A percentile compares a stretch with the other conserved stretches of the same genome.
Evolutionary conservation across 1,140 invertebrate genomes (phyloP).

Genomic region (Heliothis subflexa): DNA sequence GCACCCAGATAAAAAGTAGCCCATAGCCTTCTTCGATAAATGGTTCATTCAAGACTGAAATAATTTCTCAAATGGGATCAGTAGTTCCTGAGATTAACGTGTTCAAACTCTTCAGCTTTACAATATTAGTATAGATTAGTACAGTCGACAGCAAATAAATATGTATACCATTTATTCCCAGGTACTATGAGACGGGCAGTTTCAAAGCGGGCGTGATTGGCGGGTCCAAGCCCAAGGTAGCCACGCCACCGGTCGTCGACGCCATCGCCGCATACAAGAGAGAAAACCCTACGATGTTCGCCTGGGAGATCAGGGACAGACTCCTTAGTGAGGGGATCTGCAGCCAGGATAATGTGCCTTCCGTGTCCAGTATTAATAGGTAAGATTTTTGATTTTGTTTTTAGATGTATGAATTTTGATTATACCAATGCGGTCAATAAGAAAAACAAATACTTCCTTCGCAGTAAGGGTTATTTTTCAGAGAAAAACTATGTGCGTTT

Average conservation of each 20-base stretch:
- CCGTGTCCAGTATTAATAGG: slow-evolving; percentile 99
- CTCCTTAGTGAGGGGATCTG: slow-evolving; percentile 98
- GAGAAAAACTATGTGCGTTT: background rate
- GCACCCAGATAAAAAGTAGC: too few species aligned
- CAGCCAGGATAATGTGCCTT: slow-evolving; percentile 99
- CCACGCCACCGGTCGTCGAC: slow-evolving; percentile 99
- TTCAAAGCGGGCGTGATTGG: slow-evolving; percentile 99
- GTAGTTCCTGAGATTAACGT: too few species aligned
- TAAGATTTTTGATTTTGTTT: slow-evolving; percentile 84
- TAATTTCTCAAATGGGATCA: too few species aligned
- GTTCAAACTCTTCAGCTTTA: too few species aligned
- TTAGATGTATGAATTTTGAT: too few species aligned
- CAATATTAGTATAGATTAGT: too few species aligned
- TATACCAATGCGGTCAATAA: too few species aligned
- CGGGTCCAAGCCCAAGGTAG: slow-evolving; percentile 99
- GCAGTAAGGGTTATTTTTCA: background rate
- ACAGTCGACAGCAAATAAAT: background rate
- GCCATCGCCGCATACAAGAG: slow-evolving; percentile 99
- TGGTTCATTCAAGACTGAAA: too few species aligned
- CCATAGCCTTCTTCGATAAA: too few species aligned
- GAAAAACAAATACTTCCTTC: too few species aligned
- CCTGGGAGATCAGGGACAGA: slow-evolving; percentile 99
- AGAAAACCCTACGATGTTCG: slow-evolving; percentile 99
- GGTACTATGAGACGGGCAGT: slow-evolving; percentile 99
- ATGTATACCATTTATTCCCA: slow-evolving; percentile 79